Evolutionary conservation across 1,140 invertebrate species (phyloP), one percentile per base, ranked within the genome.

Genomic region (Himalopsyche phryganea): DNA sequence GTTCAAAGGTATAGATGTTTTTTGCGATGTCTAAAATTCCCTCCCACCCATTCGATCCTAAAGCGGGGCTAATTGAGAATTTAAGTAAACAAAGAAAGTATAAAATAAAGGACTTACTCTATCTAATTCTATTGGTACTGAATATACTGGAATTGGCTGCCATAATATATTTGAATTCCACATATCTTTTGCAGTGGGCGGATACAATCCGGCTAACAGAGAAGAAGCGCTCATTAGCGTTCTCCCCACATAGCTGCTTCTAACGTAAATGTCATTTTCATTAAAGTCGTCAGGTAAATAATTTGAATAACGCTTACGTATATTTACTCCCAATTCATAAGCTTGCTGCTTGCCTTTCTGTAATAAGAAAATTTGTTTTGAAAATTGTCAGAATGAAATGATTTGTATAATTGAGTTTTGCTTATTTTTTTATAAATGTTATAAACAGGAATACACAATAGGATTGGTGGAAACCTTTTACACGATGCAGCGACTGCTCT

Each of bases 81-180:
- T n/a, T n/a, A n/a, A n/a, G n/a, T n/a, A n/a, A n/a, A n/a, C n/a
- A n/a, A n/a, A n/a, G n/a, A n/a, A n/a, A n/a, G n/a, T n/a, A n/a
- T n/a, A 5, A 5, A 9, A 5, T 5, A 28, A 28, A 46, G 60
- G 28, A 75, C 72, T 75, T 79, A 92, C 89, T 69, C 84, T 83
- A 71, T 92, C 90, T 33, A 83, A 65, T 17, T 78, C 60, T 45
- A 78, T 81, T 0, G 89, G 85, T 36, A 84, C 71, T 4, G 87
- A 85, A 71, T 92, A 88, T 11, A 96, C 84, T 1, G 93, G 90
- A 65, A 96, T 85, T 0, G 94, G 94, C 65, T 91, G 89, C 94
- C 94, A 97, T 0, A 73, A 66, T 40, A 96, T 74, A 41, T 84
- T 74, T 0, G 78, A 69, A 66, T 91, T 81, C 83, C 92, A 93